Percentiles rank a stretch among this genome's conserved stretches.
phyloP scores from a whole-genome alignment of 2,113 vertebrate species.

The Gymnobelideus leadbeateri region DNA sequence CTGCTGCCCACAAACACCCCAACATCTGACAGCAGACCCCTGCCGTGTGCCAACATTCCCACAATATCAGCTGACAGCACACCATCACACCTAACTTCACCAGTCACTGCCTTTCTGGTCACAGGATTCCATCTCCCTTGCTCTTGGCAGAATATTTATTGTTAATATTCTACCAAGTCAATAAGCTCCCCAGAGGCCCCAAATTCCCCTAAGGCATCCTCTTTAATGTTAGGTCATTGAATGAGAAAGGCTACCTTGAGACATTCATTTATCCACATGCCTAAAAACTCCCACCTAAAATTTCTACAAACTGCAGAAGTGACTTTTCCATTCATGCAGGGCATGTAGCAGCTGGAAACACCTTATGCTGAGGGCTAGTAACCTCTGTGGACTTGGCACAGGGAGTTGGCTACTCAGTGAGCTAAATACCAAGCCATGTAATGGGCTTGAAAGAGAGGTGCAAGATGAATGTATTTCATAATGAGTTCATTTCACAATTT shows the following conservation, averaged over 20 bases:
- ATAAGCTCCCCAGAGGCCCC: neutral
- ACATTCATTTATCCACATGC: neutral
- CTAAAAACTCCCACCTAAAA: neutral
- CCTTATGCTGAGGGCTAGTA: slow-evolving; percentile 2
- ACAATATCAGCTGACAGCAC: neutral
- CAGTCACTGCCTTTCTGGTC: neutral
- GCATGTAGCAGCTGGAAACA: neutral
- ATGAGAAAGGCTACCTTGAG: slow-evolving; percentile 4
- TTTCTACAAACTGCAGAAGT: neutral
- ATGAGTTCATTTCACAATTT: slow-evolving; percentile 31
- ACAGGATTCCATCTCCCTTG: slow-evolving; percentile 5
- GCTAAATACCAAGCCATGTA: neutral
- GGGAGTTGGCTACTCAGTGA: neutral
- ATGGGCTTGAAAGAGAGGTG: neutral
- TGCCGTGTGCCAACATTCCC: neutral
- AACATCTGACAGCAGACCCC: neutral
- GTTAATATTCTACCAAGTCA: slow-evolving; percentile 35
- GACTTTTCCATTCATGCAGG: neutral
- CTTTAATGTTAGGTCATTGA: neutral
- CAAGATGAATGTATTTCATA: neutral
- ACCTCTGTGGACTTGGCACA: neutral
- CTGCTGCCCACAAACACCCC: neutral
- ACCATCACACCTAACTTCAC: neutral
- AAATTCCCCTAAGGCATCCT: neutral
- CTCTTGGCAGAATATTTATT: neutral